Evolutionary conservation across 2,113 vertebrate species (phyloP), one percentile per base, ranked within the genome.

Genomic region (Silurus meridionalis): DNA sequence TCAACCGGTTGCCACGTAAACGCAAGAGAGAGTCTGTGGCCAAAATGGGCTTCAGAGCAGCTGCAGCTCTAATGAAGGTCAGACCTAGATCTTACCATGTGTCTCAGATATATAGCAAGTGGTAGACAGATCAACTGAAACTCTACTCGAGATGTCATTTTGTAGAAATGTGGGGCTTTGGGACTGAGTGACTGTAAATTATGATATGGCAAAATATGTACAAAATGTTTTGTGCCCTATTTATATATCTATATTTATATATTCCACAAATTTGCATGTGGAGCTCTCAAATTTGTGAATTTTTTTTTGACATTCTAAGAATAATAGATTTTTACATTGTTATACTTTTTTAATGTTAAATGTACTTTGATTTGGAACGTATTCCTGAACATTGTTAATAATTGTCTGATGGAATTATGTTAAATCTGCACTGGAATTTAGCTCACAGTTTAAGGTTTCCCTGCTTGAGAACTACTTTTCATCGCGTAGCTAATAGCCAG

Each of bases 41-140:
- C 87, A 99, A 97, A 89, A 99, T 99, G 98, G 98, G 98, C 90
- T 99, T 99, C 93, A 95, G 98, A 85, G 98, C 97, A 0, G 98
- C 98, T 0, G 97, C 98, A 0, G 97, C 97, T 0, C 92, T 99
- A 53, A 95, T 99, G 89, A 99, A 99, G 95, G 98, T 96, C 82
- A 91, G 91, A 60, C 15, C 10, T 19, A 60, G 19, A 61, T 17
- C 17, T 80, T 61, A 11, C 8, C 61, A 2, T 37, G 13, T 74
- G 28, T 64, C 75, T 53, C 28, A 64, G 25, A 13, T 69, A 8
- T 67, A 64, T n/a, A 74, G 48, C 10, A 8, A 79, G 53, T n/a
- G 55, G 57, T 28, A 37, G 53, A 8, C 19, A 55, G 23, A 28
- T n/a, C 80, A 50, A 23, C 15, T 61, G 15, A 80, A 63, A 28